Base-by-base conservation (phyloP, 2,888 invertebrate species). In the Argynnis bischoffii region DNA sequence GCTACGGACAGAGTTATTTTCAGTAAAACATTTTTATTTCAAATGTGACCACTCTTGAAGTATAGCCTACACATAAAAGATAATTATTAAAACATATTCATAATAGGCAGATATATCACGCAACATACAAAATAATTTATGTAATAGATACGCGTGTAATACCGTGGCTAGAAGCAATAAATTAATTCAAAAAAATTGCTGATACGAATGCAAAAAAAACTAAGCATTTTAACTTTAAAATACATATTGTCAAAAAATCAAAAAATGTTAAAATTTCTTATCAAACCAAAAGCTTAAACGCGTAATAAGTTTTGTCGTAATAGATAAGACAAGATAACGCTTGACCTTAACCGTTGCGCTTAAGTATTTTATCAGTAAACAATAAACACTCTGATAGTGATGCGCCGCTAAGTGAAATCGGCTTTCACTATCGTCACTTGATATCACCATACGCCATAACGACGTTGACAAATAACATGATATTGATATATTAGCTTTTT, bases 341-440 rank as follows among this genome's bases (percentile, higher is more conserved):
- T 69, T 83, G 85, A 84, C 89, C 88, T 88, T 86, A 84, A 87
- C 86, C 86, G 77, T 75, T 76, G 70, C 74, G 74, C 77, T 69
- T 68, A 67, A 67, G 56, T 67, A 71, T 72, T 72, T 79, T 86
- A 86, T 84, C 83, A 80, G 80, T 79, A 79, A 81, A 81, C 79
- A 81, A 81, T 80, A 79, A 81, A 79, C 74, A 78, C 78, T 72
- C 72, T 60, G 72, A 75, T 78, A 78, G 78, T 77, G 80, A 54
- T 75, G 74, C 64, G 11, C 74, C 67, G 71, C 60, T 74, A 71
- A 79, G 75, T 75, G 75, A 76, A 76, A 75, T 75, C 75, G 76
- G 63, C 69, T 69, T 72, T 76, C 75, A 72, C 71, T 80, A 77
- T 79, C 79, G 76, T 67, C 75, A 78, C 69, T 54, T 41, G 35